These are phyloP conservation scores for Rhinella marina DNA, from an alignment of 2,797 vertebrate genomes.

Conservation along the genomic window DNA sequence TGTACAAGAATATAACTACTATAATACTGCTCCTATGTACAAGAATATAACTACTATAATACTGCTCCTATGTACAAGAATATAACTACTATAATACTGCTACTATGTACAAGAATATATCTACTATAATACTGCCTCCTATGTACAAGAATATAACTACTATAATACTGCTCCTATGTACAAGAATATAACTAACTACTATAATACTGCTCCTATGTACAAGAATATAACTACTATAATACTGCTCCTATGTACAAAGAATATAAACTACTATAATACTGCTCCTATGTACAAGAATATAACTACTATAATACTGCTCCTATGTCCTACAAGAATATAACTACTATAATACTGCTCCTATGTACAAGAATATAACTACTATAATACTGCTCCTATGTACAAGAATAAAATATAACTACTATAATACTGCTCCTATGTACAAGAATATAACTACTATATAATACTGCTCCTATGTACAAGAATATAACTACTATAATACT, in stretches of 20 bases:
- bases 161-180: slow-evolving; percentile 9
- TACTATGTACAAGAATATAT: neutral
- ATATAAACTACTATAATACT: neutral
- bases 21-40: slow-evolving; percentile 1
- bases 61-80: neutral
- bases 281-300: neutral
- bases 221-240: neutral
- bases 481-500: slow-evolving; percentile 8
- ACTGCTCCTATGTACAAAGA: neutral
- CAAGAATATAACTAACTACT: slow-evolving; percentile 14
- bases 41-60: slow-evolving; percentile 8
- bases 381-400: slow-evolving; percentile 1
- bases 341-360: slow-evolving; percentile 17
- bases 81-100: slow-evolving; percentile 13
- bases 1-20: slow-evolving; percentile 8
- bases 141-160: slow-evolving; percentile 15
- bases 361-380: slow-evolving; percentile 21
- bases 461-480: neutral
- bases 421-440: neutral
- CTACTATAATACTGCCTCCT: slow-evolving; percentile 15
- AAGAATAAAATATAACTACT: slow-evolving; percentile 26
- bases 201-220: too few relatives aligned
- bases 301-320: neutral
- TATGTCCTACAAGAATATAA: too few relatives aligned
- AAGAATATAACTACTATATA: slow-evolving; percentile 16